Evolutionary conservation across 2,113 vertebrate species (phyloP).

Genomic region (Myotis lucifugus): DNA sequence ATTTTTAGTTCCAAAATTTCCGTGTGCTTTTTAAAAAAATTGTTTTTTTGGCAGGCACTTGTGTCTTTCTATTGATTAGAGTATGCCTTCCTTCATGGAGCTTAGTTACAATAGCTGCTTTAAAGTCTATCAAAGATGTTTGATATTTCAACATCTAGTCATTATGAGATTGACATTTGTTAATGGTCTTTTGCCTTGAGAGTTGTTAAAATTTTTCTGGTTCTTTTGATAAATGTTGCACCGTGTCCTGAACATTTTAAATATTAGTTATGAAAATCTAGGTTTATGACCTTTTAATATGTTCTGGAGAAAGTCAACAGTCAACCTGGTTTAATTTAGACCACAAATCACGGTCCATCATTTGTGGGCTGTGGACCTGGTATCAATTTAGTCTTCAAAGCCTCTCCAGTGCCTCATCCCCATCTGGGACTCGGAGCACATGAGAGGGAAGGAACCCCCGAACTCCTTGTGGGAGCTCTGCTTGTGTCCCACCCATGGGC

Average conservation of each 20-base stretch:
- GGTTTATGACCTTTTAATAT: background rate
- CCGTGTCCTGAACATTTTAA: slow-evolving; percentile 2
- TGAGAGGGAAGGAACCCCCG: background rate
- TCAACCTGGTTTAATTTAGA: slow-evolving; percentile 5
- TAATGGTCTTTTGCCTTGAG: background rate
- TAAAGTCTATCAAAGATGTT: background rate
- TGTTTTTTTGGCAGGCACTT: background rate
- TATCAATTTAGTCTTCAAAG: background rate
- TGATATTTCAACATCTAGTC: background rate
- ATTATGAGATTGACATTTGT: background rate
- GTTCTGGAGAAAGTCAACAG: background rate
- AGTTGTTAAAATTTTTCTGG: background rate
- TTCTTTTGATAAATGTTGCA: background rate
- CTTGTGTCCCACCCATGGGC: background rate
- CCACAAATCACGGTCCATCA: background rate
- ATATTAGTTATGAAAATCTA: background rate
- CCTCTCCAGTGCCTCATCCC: background rate
- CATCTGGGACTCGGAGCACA: background rate
- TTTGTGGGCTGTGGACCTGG: background rate
- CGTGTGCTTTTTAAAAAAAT: background rate
- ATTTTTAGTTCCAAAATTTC: background rate
- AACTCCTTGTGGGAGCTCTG: background rate
- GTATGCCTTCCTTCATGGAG: background rate
- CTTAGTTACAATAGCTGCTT: background rate
- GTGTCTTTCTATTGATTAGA: background rate